Percentiles rank a stretch among this genome's conserved stretches.
Conservation (phyloP, 2,888 invertebrate species). For the Heliconius aoede region DNA sequence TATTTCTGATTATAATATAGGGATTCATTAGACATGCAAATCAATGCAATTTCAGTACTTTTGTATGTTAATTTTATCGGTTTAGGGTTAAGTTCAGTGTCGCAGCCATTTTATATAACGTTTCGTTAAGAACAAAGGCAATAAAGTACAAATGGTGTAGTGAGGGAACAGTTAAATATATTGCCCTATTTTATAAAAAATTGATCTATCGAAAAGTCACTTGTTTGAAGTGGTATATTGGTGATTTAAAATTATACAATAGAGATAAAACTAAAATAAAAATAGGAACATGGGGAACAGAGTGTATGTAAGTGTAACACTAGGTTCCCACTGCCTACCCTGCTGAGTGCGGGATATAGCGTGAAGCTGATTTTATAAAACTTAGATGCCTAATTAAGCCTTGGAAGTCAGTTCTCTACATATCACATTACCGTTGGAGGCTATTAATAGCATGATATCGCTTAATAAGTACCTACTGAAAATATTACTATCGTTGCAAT, state of each 20-base stretch:
- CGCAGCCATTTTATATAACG: slow-evolving; percentile 66
- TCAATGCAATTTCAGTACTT: slow-evolving; percentile 77
- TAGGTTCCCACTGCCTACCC: no score
- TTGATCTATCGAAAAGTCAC: neutral
- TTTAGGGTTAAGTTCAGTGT: slow-evolving; percentile 82
- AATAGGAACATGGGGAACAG: no score
- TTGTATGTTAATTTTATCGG: slow-evolving; percentile 77
- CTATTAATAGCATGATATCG: slow-evolving; percentile 65
- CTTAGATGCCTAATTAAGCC: slow-evolving; percentile 34
- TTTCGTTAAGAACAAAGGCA: slow-evolving; percentile 53
- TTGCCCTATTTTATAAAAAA: slow-evolving; percentile 4
- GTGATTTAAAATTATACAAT: neutral
- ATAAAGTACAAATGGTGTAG: slow-evolving; percentile 49
- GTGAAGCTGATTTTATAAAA: no score
- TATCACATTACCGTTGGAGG: slow-evolving; percentile 64
- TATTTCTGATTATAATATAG: slow-evolving; percentile 34
- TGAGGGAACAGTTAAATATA: neutral
- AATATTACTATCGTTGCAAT: slow-evolving; percentile 60
- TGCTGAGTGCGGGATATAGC: no score
- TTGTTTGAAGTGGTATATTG: no score
- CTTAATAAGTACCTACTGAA: slow-evolving; percentile 55
- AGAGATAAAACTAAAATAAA: no score
- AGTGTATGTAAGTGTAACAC: no score
- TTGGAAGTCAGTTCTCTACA: slow-evolving; percentile 62
- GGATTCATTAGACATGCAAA: slow-evolving; percentile 71